These are phyloP conservation scores for Drosophila percnosoma DNA, from an alignment of 2,888 invertebrate genomes.

Conservation along the genomic window DNA sequence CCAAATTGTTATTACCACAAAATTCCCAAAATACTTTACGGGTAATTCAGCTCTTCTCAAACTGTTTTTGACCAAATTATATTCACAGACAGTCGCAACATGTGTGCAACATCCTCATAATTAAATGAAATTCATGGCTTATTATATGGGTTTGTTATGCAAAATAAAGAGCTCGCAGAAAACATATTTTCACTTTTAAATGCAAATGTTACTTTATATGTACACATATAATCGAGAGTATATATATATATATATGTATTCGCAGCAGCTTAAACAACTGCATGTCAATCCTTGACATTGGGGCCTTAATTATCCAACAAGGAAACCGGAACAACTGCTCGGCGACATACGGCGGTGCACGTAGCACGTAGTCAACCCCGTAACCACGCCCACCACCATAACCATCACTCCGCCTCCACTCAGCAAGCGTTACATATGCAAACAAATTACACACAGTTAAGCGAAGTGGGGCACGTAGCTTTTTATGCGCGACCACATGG, in stretches of 20 bases:
- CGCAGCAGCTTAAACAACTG: slow-evolving; percentile 46
- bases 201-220: slow-evolving; percentile 2
- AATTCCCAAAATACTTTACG: background rate
- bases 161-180: slow-evolving; percentile 8
- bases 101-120: background rate
- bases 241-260: slow-evolving; percentile 2
- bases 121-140: slow-evolving; percentile 15
- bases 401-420: slow-evolving; percentile 9
- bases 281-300: slow-evolving; percentile 66
- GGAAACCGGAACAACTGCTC: slow-evolving; percentile 57
- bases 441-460: slow-evolving; percentile 56
- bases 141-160: background rate
- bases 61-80: background rate
- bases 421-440: slow-evolving; percentile 54
- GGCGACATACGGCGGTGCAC: slow-evolving; percentile 32
- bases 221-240: background rate
- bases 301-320: slow-evolving; percentile 62
- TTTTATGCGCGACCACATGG: slow-evolving; percentile 59
- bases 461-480: slow-evolving; percentile 57
- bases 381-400: slow-evolving; percentile 16
- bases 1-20: background rate
- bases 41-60: background rate
- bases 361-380: slow-evolving; percentile 8
- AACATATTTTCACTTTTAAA: slow-evolving; percentile 34
- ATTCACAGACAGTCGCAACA: background rate